phyloP scores from a whole-genome alignment of 2,797 vertebrate genomes.

The Myotis vivesi region DNA sequence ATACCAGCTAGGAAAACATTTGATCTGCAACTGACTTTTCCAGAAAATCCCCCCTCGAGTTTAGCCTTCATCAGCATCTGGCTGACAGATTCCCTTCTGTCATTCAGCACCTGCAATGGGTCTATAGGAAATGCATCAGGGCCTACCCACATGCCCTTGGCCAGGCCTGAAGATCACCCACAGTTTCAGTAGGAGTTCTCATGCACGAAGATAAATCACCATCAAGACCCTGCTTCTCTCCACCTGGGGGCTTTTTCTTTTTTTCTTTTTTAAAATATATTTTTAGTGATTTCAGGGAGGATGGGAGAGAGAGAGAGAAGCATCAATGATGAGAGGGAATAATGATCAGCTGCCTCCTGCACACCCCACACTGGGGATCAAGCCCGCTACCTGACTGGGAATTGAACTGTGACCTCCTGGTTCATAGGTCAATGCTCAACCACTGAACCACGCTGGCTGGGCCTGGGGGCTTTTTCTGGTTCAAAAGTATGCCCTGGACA shows the following conservation, averaged over 20 bases:
- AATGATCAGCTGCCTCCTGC: too few relatives aligned
- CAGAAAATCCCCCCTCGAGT: constrained; percentile 34
- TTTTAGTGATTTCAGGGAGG: too few relatives aligned
- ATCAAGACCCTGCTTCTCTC: not conserved
- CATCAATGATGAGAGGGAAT: too few relatives aligned
- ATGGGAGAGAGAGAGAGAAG: too few relatives aligned
- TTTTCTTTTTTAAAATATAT: not conserved
- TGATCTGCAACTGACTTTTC: constrained; percentile 52
- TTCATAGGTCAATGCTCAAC: too few relatives aligned
- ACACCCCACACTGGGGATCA: too few relatives aligned
- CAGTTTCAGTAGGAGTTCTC: not conserved
- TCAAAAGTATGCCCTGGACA: not conserved
- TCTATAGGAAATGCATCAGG: accelerated
- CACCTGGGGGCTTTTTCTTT: not conserved
- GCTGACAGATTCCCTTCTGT: not conserved
- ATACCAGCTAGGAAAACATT: constrained; percentile 45
- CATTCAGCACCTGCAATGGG: not conserved
- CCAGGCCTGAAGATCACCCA: not conserved
- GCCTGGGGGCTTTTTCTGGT: not conserved
- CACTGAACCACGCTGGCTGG: too few relatives aligned
- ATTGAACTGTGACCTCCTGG: too few relatives aligned
- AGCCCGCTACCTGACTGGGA: too few relatives aligned
- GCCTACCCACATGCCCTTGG: too few relatives aligned
- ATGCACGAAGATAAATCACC: not conserved
- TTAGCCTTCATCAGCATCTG: not conserved